Percentiles rank a stretch among this genome's conserved stretches.
Conservation (phyloP, 1,140 invertebrate genomes). For the Charaxes varanes region DNA sequence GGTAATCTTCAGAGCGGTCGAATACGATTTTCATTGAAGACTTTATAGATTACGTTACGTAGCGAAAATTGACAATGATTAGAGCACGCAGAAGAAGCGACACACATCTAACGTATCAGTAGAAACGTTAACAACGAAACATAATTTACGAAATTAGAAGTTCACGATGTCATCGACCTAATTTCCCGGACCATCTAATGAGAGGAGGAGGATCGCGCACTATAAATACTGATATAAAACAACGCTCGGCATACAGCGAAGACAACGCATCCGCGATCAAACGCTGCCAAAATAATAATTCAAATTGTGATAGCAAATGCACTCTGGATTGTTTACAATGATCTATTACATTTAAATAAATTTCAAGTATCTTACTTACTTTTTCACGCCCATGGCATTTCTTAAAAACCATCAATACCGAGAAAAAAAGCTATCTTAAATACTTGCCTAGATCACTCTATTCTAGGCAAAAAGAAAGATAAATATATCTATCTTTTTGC, state of each 20-base stretch:
- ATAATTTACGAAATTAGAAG: slow-evolving; percentile 35
- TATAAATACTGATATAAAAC: slow-evolving; percentile 60
- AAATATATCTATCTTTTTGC: too few relatives aligned
- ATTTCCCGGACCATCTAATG: slow-evolving; percentile 55
- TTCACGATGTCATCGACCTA: slow-evolving; percentile 55
- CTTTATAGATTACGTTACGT: too few relatives aligned
- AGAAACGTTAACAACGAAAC: slow-evolving; percentile 18
- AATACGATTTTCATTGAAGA: too few relatives aligned
- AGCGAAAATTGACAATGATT: too few relatives aligned
- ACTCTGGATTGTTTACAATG: slow-evolving; percentile 29
- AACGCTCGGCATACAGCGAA: slow-evolving; percentile 39
- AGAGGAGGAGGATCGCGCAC: slow-evolving; percentile 49
- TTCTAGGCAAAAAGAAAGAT: too few relatives aligned
- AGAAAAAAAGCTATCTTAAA: too few relatives aligned
- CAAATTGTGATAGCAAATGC: slow-evolving; percentile 37
- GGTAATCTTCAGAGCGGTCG: too few relatives aligned
- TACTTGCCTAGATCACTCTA: too few relatives aligned
- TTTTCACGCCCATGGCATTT: not conserved
- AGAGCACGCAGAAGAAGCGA: too few relatives aligned
- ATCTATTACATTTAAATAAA: not conserved
- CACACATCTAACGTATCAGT: too few relatives aligned
- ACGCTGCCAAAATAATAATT: slow-evolving; percentile 62
- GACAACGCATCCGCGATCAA: slow-evolving; percentile 55
- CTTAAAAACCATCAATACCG: too few relatives aligned
- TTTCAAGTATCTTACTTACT: too few relatives aligned